These are phyloP conservation scores for Lysiphlebus fabarum DNA, from an alignment of 1,140 invertebrate genomes.

Conservation along the genomic window DNA sequence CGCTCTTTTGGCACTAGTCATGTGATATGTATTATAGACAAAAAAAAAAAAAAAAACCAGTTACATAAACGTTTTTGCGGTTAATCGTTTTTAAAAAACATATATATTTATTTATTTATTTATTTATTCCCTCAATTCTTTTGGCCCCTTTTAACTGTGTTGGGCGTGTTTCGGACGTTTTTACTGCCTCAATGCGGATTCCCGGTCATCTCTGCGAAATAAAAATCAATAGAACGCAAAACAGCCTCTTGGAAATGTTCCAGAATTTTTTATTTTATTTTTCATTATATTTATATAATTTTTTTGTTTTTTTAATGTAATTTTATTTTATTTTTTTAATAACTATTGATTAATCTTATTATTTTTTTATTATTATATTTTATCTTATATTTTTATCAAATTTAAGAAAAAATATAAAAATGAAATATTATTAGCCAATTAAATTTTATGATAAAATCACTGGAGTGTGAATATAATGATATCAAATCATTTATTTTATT, in stretches of 20 bases:
- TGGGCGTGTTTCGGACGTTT: conserved; percentile 3
- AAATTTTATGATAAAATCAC: conserved; percentile 9
- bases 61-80: no score
- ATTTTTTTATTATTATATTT: background rate
- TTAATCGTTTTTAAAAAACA: background rate
- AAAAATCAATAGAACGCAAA: conserved; percentile 45
- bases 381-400: conserved; percentile 16
- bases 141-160: conserved; percentile 4
- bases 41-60: no score
- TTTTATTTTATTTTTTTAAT: background rate
- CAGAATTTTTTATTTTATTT: conserved; percentile 26
- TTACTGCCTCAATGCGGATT: conserved; percentile 26
- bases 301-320: background rate
- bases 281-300: background rate
- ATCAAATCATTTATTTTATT: background rate
- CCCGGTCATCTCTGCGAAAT: conserved; percentile 29
- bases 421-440: conserved; percentile 4
- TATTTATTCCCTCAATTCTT: conserved; percentile 7
- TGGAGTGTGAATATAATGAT: conserved; percentile 4
- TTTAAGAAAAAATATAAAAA: background rate
- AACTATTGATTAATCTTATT: background rate
- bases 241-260: conserved; percentile 40
- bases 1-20: no score
- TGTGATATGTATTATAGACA: no score
- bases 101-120: background rate